Evolutionary conservation across 2,113 vertebrate genomes (phyloP), one percentile per base, ranked within the genome.

Genomic region (Planiliza haematocheilus): DNA sequence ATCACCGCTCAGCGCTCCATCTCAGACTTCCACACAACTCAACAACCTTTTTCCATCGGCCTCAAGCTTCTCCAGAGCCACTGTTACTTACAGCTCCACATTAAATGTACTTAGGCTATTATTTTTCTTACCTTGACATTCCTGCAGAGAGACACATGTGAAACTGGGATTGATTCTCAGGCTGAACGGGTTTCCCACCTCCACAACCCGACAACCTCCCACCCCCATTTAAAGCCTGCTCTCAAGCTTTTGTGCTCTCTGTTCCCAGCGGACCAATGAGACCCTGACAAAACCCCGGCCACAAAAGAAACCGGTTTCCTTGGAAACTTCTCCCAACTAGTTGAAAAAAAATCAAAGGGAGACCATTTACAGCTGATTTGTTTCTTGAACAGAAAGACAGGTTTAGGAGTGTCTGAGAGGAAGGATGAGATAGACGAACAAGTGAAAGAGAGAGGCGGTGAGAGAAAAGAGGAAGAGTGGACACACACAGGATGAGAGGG

Each of bases 221-320:
- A 63, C 83, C 87, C 82, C 83, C 67, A 74, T 86, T 88, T 68
- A 86, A 83, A 87, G 66, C 50, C 82, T 70, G 78, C 84, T 88
- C 89, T 81, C 83, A 10, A 91, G 94, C 93, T 93, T 96, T 96
- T 97, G 94, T 96, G 90, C 67, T 88, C 84, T 71, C 66, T 71
- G 84, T 83, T 88, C 86, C 91, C 92, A 79, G 94, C 79, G 90
- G 83, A 94, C 93, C 89, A 91, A 89, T 93, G 94, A 94, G 93
- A 94, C 94, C 94, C 94, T 81, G 93, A 94, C 93, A 91, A 96
- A 97, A 95, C 92, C 93, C 93, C 46, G 62, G 90, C 89, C 91
- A 96, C 95, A 96, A 96, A 97, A 94, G 95, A 94, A 95, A 89
- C 92, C 88, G 83, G 96, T 98, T 96, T 95, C 97, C 96, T 94